Evolutionary conservation across 2,888 invertebrate genomes (phyloP).

Genomic region (Pristionchus fissidentatus): DNA sequence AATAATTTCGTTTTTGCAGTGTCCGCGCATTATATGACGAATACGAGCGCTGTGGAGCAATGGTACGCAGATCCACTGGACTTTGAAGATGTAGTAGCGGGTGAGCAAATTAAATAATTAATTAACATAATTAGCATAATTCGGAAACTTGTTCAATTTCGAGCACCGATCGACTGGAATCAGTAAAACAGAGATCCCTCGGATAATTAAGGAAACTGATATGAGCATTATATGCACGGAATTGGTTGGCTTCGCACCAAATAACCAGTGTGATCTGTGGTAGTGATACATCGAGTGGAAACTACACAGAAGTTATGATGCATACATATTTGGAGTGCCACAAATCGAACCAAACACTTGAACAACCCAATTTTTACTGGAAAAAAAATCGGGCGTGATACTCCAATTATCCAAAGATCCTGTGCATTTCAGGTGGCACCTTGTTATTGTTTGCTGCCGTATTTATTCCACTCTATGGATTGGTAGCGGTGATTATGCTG

Average conservation of each 20-base stretch:
- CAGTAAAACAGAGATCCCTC: background rate
- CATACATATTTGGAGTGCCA: background rate
- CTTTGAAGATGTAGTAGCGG: slow-evolving; percentile 28
- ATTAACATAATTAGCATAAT: background rate
- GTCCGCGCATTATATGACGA: background rate
- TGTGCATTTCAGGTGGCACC: slow-evolving; percentile 53
- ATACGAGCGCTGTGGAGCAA: background rate
- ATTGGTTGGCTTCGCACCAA: slow-evolving; percentile 1
- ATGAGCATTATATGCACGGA: background rate
- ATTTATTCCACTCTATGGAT: slow-evolving; percentile 66
- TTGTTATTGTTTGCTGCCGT: slow-evolving; percentile 62
- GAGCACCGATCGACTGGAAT: background rate
- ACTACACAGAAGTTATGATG: too few relatives aligned
- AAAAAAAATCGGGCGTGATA: background rate
- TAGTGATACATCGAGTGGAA: too few relatives aligned
- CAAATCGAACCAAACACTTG: too few relatives aligned
- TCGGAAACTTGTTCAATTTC: background rate
- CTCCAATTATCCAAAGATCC: background rate
- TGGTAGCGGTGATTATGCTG: slow-evolving; percentile 68
- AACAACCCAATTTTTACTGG: too few relatives aligned
- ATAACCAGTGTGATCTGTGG: background rate
- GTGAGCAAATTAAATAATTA: background rate
- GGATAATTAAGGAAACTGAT: background rate
- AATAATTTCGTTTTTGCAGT: background rate
- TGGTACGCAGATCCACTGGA: slow-evolving; percentile 36